Evolutionary conservation across 1,140 invertebrate species (phyloP), one percentile per base, ranked within the genome.

Genomic region (Dysdera silvatica): DNA sequence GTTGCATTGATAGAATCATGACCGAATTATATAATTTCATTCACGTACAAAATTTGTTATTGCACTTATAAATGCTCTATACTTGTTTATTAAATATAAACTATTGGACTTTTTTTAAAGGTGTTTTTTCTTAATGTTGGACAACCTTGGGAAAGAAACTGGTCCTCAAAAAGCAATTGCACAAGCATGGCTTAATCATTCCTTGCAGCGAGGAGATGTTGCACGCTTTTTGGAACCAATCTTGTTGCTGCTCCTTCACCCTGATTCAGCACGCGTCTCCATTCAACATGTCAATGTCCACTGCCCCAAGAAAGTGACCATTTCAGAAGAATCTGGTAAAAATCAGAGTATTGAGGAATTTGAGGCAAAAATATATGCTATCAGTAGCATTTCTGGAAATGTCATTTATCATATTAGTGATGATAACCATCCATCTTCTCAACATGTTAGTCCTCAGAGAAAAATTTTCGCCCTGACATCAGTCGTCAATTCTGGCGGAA

Each of bases 311-410:
- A 65, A 59, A 54, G n/a, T 45, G n/a, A 20, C 41, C 23, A 23
- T 53, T 45, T 24, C n/a, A 23, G 55, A 58, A 52, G 53, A 58
- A 14, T 60, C 49, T 10, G 68, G 70, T 29, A 66, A 73, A 51
- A 70, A 74, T 41, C 60, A 71, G 12, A 23, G 4, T 14, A 47
- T 55, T 28, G 65, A 74, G 14, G 67, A 71, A 51, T 52, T 68
- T 8, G 75, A 81, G 77, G 80, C 83, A 0, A 85, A 87, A 71
- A 87, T 92, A 10, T 90, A 87, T 73, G 89, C 89, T 2, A 89
- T 92, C 35, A 91, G 88, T 70, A 89, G 85, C 45, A 87, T 88
- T 24, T 87, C 89, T 68, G 89, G 89, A 1, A 89, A 89, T 70
- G 84, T 91, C 1, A 88, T 88, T 67, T 91, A 91, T 75, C 89